Evolutionary conservation across 2,797 vertebrate genomes (phyloP).

Genomic region (Enteromius paludinosus): DNA sequence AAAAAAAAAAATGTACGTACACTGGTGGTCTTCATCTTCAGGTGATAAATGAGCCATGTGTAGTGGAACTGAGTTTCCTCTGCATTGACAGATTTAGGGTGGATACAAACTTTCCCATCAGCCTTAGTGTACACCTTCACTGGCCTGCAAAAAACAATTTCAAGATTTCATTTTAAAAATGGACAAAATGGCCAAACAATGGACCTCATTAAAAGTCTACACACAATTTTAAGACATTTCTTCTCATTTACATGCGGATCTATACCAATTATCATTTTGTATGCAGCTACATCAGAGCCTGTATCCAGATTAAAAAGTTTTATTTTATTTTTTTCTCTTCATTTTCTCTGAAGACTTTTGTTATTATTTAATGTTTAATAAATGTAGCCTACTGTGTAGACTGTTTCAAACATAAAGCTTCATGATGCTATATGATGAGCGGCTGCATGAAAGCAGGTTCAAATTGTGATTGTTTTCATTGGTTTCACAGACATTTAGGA

Average conservation of each 20-base stretch:
- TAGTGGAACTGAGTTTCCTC: conserved; percentile 92
- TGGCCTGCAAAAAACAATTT: conserved; percentile 68
- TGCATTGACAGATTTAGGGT: conserved; percentile 96
- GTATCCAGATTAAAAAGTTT: too few species aligned
- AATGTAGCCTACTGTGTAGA: too few species aligned
- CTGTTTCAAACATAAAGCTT: too few species aligned
- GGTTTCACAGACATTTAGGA: too few species aligned
- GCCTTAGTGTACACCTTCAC: conserved; percentile 94
- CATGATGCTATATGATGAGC: too few species aligned
- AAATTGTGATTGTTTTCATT: too few species aligned
- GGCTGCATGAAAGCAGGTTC: too few species aligned
- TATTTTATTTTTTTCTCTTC: too few species aligned
- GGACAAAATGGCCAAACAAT: not conserved
- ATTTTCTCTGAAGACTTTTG: too few species aligned
- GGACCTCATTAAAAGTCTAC: not conserved
- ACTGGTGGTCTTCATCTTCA: conserved; percentile 97
- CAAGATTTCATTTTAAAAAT: not conserved
- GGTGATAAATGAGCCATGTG: conserved; percentile 96
- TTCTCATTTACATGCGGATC: not conserved
- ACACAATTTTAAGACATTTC: not conserved
- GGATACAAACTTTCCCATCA: conserved; percentile 92
- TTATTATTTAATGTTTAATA: too few species aligned
- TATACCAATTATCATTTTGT: not conserved
- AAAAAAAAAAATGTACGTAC: conserved; percentile 79
- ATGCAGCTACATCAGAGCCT: too few species aligned